These are phyloP conservation scores for Carassius gibelio DNA, from an alignment of 2,113 vertebrate genomes.

Conservation along the genomic window DNA sequence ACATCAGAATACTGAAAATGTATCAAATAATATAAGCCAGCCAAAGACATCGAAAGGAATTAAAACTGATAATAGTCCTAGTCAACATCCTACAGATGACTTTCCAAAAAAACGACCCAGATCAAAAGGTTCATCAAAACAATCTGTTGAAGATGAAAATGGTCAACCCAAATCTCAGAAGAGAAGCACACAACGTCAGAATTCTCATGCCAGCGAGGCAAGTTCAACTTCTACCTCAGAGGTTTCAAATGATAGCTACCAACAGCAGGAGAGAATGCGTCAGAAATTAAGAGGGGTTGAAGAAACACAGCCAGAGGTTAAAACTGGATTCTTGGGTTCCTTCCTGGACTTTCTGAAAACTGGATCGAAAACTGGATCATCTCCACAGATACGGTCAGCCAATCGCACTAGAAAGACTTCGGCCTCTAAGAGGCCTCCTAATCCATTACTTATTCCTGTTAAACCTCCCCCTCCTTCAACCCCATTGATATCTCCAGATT, in stretches of 20 bases:
- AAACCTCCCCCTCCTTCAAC: slow-evolving; percentile 71
- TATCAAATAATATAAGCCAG: slow-evolving; percentile 63
- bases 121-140: slow-evolving; percentile 82
- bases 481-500: slow-evolving; percentile 71
- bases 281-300: slow-evolving; percentile 98
- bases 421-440: slow-evolving; percentile 75
- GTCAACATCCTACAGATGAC: slow-evolving; percentile 76
- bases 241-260: slow-evolving; percentile 84
- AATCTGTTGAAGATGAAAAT: slow-evolving; percentile 77
- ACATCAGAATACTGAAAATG: slow-evolving; percentile 67
- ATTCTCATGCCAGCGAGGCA: slow-evolving; percentile 81
- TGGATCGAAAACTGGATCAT: slow-evolving; percentile 90
- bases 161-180: slow-evolving; percentile 79
- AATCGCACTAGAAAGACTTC: slow-evolving; percentile 85
- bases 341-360: slow-evolving; percentile 98
- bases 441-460: slow-evolving; percentile 71
- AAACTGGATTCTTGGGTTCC: slow-evolving; percentile 95
- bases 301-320: slow-evolving; percentile 97
- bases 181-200: slow-evolving; percentile 82
- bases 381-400: slow-evolving; percentile 84
- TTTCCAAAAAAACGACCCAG: slow-evolving; percentile 84
- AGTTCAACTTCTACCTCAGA: slow-evolving; percentile 81
- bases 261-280: slow-evolving; percentile 95
- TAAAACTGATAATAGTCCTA: slow-evolving; percentile 80
- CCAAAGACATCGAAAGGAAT: slow-evolving; percentile 66